Evolutionary conservation across 2,888 invertebrate genomes (phyloP), one percentile per base, ranked within the genome.

Genomic region (Salticus scenicus): DNA sequence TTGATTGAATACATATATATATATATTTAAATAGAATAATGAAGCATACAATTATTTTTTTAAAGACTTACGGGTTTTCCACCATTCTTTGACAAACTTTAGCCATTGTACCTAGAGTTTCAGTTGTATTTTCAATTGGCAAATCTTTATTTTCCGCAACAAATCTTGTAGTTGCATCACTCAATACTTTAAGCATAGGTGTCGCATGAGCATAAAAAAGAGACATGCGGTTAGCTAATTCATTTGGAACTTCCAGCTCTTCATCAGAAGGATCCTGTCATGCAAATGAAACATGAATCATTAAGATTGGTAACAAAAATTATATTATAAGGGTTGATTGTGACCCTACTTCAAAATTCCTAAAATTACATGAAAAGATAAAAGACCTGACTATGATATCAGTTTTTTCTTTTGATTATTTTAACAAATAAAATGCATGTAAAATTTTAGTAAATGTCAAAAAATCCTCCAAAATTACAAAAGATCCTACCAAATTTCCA

Each of bases 191-290:
- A 75, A 98, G 93, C 97, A 98, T 98, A 67, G 98, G 98, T 85
- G 97, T 97, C 87, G 97, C 96, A 92, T 97, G 95, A 42, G 97
- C 97, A 91, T 97, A 97, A 92, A 98, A 98, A 69, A 97, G 92
- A 28, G 97, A 97, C 96, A 98, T 97, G 89, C 96, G 93, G 92
- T 97, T 97, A 79, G 97, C 97, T 87, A 96, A 92, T 90, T 97
- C 97, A 77, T 94, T 94, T 27, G 91, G 90, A n/a, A 92, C 91
- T 75, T 90, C 90, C 31, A 90, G 89, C 37, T 90, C 89, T 33
- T 78, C 87, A 88, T 89, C 89, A n/a, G 87, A 87, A 51, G 89
- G 88, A 57, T 88, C 87, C 87, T 87, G 42, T 10, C n/a, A n/a
- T n/a, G n/a, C n/a, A n/a, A n/a, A n/a, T n/a, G n/a, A n/a, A n/a